phyloP scores from a whole-genome alignment of 2,888 invertebrate genomes.

The Diarsia dahlii region DNA sequence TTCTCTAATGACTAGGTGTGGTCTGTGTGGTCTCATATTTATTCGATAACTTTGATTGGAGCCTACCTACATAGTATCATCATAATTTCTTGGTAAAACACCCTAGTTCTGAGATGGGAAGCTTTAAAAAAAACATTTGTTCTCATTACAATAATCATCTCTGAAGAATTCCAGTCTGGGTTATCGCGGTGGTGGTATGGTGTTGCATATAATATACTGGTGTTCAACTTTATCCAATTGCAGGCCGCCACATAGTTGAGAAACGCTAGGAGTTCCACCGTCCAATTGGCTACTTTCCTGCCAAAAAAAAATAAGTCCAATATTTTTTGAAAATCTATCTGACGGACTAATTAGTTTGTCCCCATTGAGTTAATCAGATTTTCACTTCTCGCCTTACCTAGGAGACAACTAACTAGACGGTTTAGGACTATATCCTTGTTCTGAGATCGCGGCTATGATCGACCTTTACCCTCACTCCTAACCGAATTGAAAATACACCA shows the following conservation, averaged over 20 bases:
- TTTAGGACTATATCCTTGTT: too few species aligned
- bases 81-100: not conserved
- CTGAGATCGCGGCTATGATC: not conserved
- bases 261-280: not conserved
- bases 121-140: not conserved
- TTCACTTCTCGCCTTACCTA: not conserved
- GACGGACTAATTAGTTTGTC: too few species aligned
- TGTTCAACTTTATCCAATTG: not conserved
- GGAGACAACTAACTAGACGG: not conserved
- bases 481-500: not conserved
- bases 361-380: too few species aligned
- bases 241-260: not conserved
- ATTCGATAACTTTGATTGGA: not conserved
- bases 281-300: too few species aligned
- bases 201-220: not conserved
- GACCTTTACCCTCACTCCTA: not conserved
- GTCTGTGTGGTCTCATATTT: not conserved
- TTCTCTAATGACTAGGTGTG: constrained; percentile 16
- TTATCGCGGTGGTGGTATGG: not conserved
- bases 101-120: not conserved
- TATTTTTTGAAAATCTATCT: too few species aligned
- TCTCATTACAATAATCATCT: not conserved
- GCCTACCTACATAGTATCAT: too few species aligned
- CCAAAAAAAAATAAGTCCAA: too few species aligned
- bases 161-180: not conserved